Evolutionary conservation across 2,113 vertebrate species (phyloP), one percentile per base, ranked within the genome.

Genomic region (Capreolus pygargus): DNA sequence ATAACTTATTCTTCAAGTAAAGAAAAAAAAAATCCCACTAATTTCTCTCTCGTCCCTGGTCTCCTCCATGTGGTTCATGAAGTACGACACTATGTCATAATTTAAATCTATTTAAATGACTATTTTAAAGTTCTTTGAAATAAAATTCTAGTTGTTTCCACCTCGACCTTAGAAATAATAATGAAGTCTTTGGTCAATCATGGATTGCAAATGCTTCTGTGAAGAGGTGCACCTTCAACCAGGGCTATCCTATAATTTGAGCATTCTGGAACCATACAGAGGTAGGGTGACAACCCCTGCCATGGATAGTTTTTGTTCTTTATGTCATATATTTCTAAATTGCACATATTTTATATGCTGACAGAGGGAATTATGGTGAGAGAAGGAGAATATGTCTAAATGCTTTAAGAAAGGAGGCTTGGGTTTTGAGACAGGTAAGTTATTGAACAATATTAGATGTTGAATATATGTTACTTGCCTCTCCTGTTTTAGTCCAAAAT

Each of bases 91-190:
- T 91, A 64, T 86, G 93, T 87, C 39, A 76, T 85, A 93, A 98
- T 98, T 39, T 98, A 96, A 94, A 98, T 96, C 85, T 82, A 91
- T 36, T 91, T 97, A 92, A 98, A 14, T 83, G 15, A n/a, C 10
- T 70, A 39, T 16, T 83, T 96, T 86, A 91, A 45, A 90, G 16
- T 28, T 17, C 33, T 57, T 84, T 95, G 89, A 86, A 97, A 89
- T 70, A 96, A 60, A 92, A 55, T 92, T 94, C 33, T 93, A 79
- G 58, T 16, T 96, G 54, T 92, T 57, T 52, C 83, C 19, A 85
- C 0, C 43, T 21, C 78, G 52, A n/a, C 76, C 9, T 94, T 78
- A 94, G 94, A 96, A 90, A n/a, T 91, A 91, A 95, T 86, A 90
- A 97, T 97, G 7, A 97, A 97, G 9, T 88, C 45, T 55, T 43